Evolutionary conservation across 2,888 invertebrate species (phyloP), one percentile per base, ranked within the genome.

Genomic region (Macrosoma leucophasiata): DNA sequence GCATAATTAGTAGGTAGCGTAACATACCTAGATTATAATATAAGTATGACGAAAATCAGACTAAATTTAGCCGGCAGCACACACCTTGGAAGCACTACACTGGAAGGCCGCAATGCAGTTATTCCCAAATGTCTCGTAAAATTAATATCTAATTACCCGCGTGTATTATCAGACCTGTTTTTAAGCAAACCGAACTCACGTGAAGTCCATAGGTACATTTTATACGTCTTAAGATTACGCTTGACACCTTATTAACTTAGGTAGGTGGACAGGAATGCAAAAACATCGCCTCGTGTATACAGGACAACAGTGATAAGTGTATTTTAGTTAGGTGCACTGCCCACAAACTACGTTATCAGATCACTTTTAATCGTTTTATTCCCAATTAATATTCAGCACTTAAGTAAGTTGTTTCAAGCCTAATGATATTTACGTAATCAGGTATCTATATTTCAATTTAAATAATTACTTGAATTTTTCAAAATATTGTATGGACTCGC

Each of bases 121-220:
- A 63, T 61, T 63, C 57, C 46, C 55, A 50, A 62, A 61, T 65
- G 76, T 72, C 78, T 69, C 78, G 58, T 81, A 82, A 82, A 82
- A 71, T 81, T 71, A 68, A 63, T 71, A 78, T 70, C 62, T 79
- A 76, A 79, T 64, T 70, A 65, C 68, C 62, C 41, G 43, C 48
- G 58, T 54, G 61, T 66, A 71, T 72, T 74, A 76, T 71, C 71
- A 64, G 59, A 73, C 76, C 64, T 59, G 79, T 75, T 73, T 55
- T 45, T 52, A 57, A 50, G 49, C 41, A 48, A 56, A 50, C 52
- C 55, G 62, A 65, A 61, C 66, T 57, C 66, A 68, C 71, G 67
- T 59, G 70, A 56, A 56, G 68, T 41, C 43, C 41, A 60, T 65
- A 67, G 68, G 68, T 64, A 70, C 39, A 38, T 62, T 61, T 58